Percentiles rank a stretch among this genome's conserved stretches.
These are phyloP conservation scores for Cotesia glomerata DNA, from an alignment of 1,140 invertebrate genomes.

Conservation along the genomic window DNA sequence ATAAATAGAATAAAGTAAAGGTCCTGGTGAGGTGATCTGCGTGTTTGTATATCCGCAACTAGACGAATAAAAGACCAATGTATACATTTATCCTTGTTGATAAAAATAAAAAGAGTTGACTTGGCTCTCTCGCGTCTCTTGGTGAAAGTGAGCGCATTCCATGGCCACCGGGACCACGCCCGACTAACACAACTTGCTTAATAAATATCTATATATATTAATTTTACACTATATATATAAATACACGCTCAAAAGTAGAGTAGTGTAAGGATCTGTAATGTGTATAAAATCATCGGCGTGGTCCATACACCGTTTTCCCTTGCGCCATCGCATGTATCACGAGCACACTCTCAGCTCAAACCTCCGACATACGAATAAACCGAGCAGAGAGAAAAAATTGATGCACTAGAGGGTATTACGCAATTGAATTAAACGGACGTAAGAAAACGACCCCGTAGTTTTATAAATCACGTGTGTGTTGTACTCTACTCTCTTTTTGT, in stretches of 20 bases:
- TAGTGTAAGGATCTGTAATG: not conserved
- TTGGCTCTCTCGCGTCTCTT: slow-evolving; percentile 19
- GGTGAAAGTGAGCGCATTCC: slow-evolving; percentile 66
- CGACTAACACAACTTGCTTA: slow-evolving; percentile 46
- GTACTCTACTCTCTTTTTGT: not conserved
- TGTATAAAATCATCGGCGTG: not conserved
- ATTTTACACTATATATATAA: not conserved
- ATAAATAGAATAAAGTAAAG: not conserved
- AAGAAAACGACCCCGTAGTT: not conserved
- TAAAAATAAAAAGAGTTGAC: not conserved
- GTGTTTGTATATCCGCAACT: slow-evolving; percentile 12
- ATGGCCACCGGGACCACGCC: slow-evolving; percentile 63
- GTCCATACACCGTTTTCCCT: not conserved
- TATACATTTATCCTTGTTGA: slow-evolving; percentile 32
- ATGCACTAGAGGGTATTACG: not conserved
- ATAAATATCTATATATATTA: not conserved
- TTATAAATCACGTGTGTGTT: not conserved
- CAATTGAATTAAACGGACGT: not conserved
- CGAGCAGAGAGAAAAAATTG: not conserved
- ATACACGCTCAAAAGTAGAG: not conserved
- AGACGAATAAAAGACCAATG: slow-evolving; percentile 34
- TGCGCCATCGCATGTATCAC: not conserved
- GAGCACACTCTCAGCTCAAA: not conserved
- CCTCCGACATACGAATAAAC: not conserved
- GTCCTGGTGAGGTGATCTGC: slow-evolving; percentile 23